A percentile compares a stretch with the other conserved stretches of the same genome.
phyloP scores from a whole-genome alignment of 2,888 invertebrate genomes.

The Candidula unifasciata region DNA sequence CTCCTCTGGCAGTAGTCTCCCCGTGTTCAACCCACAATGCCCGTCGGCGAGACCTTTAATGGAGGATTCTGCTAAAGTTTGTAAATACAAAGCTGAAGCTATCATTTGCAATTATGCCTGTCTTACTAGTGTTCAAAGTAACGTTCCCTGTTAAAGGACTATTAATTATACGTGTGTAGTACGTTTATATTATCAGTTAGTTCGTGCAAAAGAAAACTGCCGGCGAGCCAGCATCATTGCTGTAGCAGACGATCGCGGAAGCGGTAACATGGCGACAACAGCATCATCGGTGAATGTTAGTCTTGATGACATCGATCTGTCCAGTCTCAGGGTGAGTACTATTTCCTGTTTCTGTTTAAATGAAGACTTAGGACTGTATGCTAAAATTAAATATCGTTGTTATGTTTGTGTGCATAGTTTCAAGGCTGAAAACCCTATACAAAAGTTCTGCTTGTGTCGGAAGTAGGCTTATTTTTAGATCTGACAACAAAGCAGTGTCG shows the following conservation, averaged over 20 bases:
- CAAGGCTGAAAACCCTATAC: neutral
- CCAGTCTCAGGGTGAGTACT: conserved; percentile 92
- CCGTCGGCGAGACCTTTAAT: conserved; percentile 9
- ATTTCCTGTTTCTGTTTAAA: neutral
- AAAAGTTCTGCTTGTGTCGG: neutral
- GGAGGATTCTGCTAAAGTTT: conserved; percentile 38
- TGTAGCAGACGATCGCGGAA: conserved; percentile 48
- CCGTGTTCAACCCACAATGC: conserved; percentile 29
- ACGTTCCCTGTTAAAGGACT: neutral
- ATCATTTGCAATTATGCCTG: conserved; percentile 22
- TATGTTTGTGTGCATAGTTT: neutral
- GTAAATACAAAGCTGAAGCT: conserved; percentile 29
- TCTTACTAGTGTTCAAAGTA: neutral
- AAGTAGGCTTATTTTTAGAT: conserved; percentile 33
- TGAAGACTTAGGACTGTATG: neutral
- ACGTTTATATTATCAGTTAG: neutral
- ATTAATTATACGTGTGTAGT: neutral
- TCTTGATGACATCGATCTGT: conserved; percentile 99
- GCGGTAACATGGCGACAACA: conserved; percentile 58
- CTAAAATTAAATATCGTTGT: neutral
- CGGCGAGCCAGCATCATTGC: conserved; percentile 33
- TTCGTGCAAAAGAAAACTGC: neutral
- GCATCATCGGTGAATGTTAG: conserved; percentile 80
- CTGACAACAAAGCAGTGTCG: conserved; percentile 44
- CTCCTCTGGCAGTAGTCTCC: conserved; percentile 28